A percentile compares a stretch with the other conserved stretches of the same genome.
Conservation (phyloP, 2,888 invertebrate species). For the Drosophila kanekoi region DNA sequence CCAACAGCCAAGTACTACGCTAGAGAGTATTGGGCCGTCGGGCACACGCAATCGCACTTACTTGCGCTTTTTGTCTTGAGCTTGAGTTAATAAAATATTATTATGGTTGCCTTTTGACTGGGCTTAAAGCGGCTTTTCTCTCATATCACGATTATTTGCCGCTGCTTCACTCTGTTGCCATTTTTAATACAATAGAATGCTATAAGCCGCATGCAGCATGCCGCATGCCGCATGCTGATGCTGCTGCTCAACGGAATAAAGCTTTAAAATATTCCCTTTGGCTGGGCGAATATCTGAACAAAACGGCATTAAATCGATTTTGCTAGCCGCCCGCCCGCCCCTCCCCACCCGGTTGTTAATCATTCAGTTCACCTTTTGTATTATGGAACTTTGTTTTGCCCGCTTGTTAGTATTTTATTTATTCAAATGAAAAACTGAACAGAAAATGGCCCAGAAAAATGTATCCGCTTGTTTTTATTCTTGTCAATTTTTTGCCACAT, state of each 20-base stretch:
- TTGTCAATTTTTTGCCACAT: neutral
- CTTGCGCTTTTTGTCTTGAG: neutral
- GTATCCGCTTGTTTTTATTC: neutral
- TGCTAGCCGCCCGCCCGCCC: conserved; percentile 5
- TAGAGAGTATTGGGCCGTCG: neutral
- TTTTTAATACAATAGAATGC: conserved; percentile 34
- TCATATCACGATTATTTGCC: conserved; percentile 12
- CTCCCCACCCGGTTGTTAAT: neutral
- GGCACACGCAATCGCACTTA: neutral
- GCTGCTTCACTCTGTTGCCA: conserved; percentile 19
- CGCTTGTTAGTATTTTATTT: conserved; percentile 29
- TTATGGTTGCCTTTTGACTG: conserved; percentile 2
- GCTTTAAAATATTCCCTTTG: conserved; percentile 70
- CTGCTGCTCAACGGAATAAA: conserved; percentile 51
- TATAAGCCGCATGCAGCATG: conserved; percentile 31
- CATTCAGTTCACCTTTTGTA: conserved; percentile 11
- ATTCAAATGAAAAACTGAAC: conserved; percentile 27
- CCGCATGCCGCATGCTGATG: conserved; percentile 24
- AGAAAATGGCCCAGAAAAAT: neutral
- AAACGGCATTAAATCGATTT: conserved; percentile 68
- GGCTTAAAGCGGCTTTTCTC: conserved; percentile 19
- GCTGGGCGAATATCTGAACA: conserved; percentile 64
- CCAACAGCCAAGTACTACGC: too few relatives aligned
- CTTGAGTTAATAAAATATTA: conserved; percentile 14
- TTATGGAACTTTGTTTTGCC: conserved; percentile 4